Base-by-base conservation (phyloP, 2,113 vertebrate genomes). In the Oreochromis aureus region DNA sequence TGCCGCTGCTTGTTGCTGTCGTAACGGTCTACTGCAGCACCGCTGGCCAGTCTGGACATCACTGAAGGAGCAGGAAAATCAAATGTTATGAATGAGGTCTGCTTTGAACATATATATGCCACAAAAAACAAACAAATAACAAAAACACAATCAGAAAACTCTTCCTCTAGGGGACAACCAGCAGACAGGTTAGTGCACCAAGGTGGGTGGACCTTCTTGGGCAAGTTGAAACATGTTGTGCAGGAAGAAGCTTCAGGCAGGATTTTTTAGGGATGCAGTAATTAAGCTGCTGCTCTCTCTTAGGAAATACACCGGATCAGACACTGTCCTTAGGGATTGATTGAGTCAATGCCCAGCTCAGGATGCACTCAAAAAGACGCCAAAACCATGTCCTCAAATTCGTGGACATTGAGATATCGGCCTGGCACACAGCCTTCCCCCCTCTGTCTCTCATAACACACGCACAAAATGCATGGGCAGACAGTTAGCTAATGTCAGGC, bases 401-500 rank as follows among this genome's bases (percentile, higher is more conserved):
- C 34, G 4, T 58, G 51, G 53, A 36, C 36, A 56, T 81, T 18
- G 48, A 27, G 54, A 41, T 6, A 54, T 69, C 4, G 81, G 66
- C 79, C 76, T 90, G 80, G 53, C 80, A 88, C 73, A 63, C 27
- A 55, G 32, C 78, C 51, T 55, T 16, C 5, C 54, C 63, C 39
- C 18, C 81, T 71, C 10, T 89, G 81, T 71, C 61, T 80, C 79
- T 80, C 79, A 63, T 8, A 78, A 56, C 73, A 79, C 89, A 88
- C 89, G 84, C 89, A 86, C 73, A 89, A 91, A 94, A 86, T 76
- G 83, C 96, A 95, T 95, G 91, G 87, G 91, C 93, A 96, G 95
- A 96, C 96, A 83, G 93, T 95, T 94, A 95, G 95, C 93, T 95
- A 96, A 97, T 95, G 95, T 90, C 91, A 94, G 91, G 93, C 95